Base-by-base conservation (phyloP, 2,888 invertebrate genomes). In the Holacanthella duospinosa region DNA sequence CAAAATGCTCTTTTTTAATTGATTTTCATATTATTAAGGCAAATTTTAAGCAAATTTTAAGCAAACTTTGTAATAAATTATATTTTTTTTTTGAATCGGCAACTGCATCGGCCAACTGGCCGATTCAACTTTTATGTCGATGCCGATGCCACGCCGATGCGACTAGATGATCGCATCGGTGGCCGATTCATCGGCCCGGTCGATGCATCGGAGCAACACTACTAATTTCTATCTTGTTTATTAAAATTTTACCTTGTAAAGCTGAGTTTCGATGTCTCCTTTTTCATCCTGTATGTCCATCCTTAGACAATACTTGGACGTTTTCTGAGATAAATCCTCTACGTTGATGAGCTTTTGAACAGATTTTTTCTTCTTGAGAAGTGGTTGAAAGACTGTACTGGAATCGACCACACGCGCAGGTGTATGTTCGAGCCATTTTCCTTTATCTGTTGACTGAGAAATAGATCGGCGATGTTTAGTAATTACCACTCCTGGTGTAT, bases 201-300 rank as follows among this genome's bases (percentile, higher is more conserved):
- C n/a, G n/a, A n/a, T n/a, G n/a, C n/a, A n/a, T n/a, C n/a, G 21
- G 54, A 19, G n/a, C n/a, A n/a, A n/a, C n/a, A n/a, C n/a, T n/a
- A n/a, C n/a, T n/a, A 36, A 36, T 9, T 16, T 36, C 36, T 36
- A 36, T 36, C 25, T 9, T 21, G 25, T 26, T 60, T 43, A 44
- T 53, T 12, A 57, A 61, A 25, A 25, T 6, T 29, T 16, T 60
- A 85, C 86, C 82, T 94, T 97, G 76, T 89, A 92, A 21, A 95
- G 76, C 74, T 89, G 89, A 0, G 96, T 97, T 77, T 93, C 93
- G 1, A 97, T 79, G 75, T 93, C 93, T 0, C 97, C 97, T 72
- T 89, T 89, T 0, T 88, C 86, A 76, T 94, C 94, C 25, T 89
- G 86, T 73, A 91, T 90, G 78, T 97, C 96, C 0, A 93, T 88